phyloP scores from a whole-genome alignment of 2,888 invertebrate genomes.

The Tenodera sinensis region DNA sequence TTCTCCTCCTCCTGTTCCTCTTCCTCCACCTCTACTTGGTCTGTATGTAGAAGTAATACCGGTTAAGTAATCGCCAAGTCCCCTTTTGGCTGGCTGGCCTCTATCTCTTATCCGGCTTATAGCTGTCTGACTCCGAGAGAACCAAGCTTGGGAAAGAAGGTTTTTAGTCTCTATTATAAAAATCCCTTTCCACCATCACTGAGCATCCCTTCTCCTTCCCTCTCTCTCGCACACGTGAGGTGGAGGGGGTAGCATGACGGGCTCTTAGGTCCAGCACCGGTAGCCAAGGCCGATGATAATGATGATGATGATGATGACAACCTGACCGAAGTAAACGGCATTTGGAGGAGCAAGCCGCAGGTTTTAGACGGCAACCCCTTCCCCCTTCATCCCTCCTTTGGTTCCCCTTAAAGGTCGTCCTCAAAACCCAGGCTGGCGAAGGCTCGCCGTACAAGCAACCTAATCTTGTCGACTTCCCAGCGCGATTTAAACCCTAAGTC shows the following conservation, averaged over 20 bases:
- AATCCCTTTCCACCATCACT: constrained; percentile 28
- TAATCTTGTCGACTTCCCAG: constrained; percentile 73
- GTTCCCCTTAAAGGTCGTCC: not conserved
- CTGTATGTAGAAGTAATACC: not conserved
- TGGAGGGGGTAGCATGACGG: constrained; percentile 29
- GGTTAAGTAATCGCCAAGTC: constrained; percentile 9
- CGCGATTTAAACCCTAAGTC: constrained; percentile 70
- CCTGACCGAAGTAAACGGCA: not conserved
- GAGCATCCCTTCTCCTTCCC: not conserved
- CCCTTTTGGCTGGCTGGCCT: not conserved
- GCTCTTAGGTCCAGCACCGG: constrained; percentile 45
- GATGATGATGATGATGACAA: not conserved
- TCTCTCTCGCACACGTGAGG: constrained; percentile 13
- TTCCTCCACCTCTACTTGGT: not conserved
- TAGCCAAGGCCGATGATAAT: not conserved
- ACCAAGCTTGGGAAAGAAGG: not conserved
- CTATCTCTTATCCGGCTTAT: constrained; percentile 16
- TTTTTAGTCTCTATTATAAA: constrained; percentile 34
- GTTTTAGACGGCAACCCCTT: not conserved
- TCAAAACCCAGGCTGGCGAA: constrained; percentile 38
- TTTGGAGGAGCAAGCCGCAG: not conserved
- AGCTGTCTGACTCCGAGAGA: not conserved
- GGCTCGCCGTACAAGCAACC: constrained; percentile 48
- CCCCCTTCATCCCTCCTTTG: not conserved
- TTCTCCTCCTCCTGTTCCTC: not conserved